Percentiles rank a stretch among this genome's conserved stretches.
Evolutionary conservation across 2,888 invertebrate species (phyloP).

Genomic region (Isoperla grammatica): DNA sequence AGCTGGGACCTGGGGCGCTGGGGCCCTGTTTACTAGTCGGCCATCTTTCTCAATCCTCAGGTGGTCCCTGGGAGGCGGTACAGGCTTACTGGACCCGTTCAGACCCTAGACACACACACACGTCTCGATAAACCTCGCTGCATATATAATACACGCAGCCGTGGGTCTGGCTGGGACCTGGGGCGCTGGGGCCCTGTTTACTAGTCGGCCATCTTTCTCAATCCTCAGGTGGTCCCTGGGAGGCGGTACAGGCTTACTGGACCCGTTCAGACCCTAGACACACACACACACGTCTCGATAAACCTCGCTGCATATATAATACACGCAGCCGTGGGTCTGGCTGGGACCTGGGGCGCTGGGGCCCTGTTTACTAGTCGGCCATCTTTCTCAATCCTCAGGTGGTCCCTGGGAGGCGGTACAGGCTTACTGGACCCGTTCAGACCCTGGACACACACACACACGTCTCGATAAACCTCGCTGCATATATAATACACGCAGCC

Average conservation of each 20-base stretch:
- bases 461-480: no score
- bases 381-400: constrained; percentile 56
- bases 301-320: no score
- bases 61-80: constrained; percentile 61
- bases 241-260: constrained; percentile 51
- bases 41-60: constrained; percentile 56
- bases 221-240: constrained; percentile 61
- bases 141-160: no score
- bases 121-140: not conserved
- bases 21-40: constrained; percentile 57
- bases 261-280: constrained; percentile 40
- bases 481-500: no score
- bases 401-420: constrained; percentile 60
- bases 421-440: constrained; percentile 45
- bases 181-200: constrained; percentile 62
- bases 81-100: constrained; percentile 46
- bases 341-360: constrained; percentile 51
- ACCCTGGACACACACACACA: no score
- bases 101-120: constrained; percentile 37
- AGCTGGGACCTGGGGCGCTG: constrained; percentile 49
- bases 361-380: constrained; percentile 58
- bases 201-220: constrained; percentile 55
- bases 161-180: constrained; percentile 39
- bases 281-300: no score
- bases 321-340: no score